Evolutionary conservation across 2,888 invertebrate genomes (phyloP).

Genomic region (Synergus gifuensis): DNA sequence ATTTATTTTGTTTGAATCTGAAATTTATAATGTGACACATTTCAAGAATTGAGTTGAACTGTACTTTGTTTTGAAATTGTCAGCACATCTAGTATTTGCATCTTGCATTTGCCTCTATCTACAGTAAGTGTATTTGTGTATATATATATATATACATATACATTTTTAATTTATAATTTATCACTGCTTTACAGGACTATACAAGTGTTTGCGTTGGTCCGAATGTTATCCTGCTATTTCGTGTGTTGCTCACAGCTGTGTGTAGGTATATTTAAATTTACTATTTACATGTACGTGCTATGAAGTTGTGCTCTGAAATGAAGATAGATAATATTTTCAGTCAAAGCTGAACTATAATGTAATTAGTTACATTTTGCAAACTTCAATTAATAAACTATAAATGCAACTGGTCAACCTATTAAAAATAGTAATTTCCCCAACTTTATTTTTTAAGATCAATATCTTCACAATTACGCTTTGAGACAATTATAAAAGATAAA

Average conservation of each 20-base stretch:
- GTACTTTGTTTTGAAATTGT: constrained; percentile 9
- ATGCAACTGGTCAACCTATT: too few relatives aligned
- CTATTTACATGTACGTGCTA: constrained; percentile 18
- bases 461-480: too few relatives aligned
- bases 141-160: not conserved
- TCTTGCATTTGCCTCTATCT: constrained; percentile 39
- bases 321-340: not conserved
- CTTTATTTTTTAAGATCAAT: too few relatives aligned
- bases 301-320: constrained; percentile 16
- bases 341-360: constrained; percentile 7
- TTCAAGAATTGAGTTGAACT: not conserved
- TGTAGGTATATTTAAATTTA: constrained; percentile 11
- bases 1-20: not conserved
- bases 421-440: too few relatives aligned
- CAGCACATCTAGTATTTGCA: constrained; percentile 32
- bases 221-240: constrained; percentile 12
- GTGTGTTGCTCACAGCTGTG: constrained; percentile 21
- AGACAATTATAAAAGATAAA: too few relatives aligned
- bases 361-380: not conserved
- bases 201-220: constrained; percentile 36
- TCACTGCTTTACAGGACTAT: constrained; percentile 25
- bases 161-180: not conserved
- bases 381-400: not conserved
- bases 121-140: not conserved
- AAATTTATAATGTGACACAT: not conserved